Evolutionary conservation across 2,113 vertebrate genomes (phyloP), one percentile per base, ranked within the genome.

Genomic region (Piliocolobus tephrosceles): DNA sequence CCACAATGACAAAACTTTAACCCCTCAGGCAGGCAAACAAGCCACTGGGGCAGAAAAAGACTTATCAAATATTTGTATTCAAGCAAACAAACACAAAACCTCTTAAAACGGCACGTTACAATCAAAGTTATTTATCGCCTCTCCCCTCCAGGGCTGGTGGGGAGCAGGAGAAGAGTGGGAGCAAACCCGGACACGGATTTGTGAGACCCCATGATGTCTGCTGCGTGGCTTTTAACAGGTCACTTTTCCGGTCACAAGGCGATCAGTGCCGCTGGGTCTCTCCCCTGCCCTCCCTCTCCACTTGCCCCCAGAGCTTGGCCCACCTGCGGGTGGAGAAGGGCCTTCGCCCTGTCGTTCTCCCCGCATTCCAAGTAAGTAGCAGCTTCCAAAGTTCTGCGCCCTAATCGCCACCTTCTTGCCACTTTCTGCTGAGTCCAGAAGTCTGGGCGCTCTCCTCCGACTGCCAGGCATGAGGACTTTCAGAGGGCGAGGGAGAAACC

Each of bases 61-160:
- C 92, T 90, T 88, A 96, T 70, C 95, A 94, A 96, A 94, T 96
- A 97, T 88, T 91, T 90, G 94, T 86, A 92, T 79, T 96, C 96
- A 96, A 96, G 95, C 97, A 93, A 84, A 96, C 94, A 90, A 72
- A 96, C 94, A 96, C 93, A 93, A 90, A 66, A 96, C 80, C 80
- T 85, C 76, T 92, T 95, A 95, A 97, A 97, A 98, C 79, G 3
- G 13, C 92, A 96, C 18, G 7, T 92, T 76, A 94, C 84, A 79
- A 72, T 93, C 90, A 76, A 81, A 97, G 66, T 73, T 88, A 91
- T 94, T 73, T 38, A 81, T 52, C 78, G 27, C 45, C 57, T 66
- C 45, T 94, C 90, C 70, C 84, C 57, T 11, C 85, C n/a, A 47
- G 72, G 43, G 58, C 50, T 73, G 43, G 81, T 61, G 85, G 45